These are phyloP conservation scores for Neomonachus schauinslandi DNA, from an alignment of 2,113 vertebrate genomes.

Conservation along the genomic window DNA sequence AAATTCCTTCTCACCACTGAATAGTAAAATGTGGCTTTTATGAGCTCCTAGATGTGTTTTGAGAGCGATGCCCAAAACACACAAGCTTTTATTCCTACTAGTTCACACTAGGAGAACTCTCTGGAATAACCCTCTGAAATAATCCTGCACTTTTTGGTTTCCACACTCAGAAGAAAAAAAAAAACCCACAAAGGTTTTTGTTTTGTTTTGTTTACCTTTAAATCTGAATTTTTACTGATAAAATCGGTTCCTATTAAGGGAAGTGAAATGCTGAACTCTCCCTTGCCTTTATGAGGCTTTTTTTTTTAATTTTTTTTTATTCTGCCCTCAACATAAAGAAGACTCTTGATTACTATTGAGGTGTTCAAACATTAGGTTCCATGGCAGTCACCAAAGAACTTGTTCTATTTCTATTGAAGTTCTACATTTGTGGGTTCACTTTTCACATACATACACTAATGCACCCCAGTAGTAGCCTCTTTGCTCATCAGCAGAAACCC, in stretches of 20 bases:
- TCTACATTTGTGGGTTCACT: background rate
- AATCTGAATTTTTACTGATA: constrained; percentile 25
- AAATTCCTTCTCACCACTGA: constrained; percentile 47
- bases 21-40: constrained; percentile 17
- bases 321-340: constrained; percentile 6
- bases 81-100: background rate
- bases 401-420: background rate
- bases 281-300: background rate
- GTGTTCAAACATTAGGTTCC: background rate
- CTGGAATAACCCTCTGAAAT: constrained; percentile 36
- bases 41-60: background rate
- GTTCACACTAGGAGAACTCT: background rate
- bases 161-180: background rate
- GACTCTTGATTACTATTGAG: background rate
- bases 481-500: background rate
- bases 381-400: background rate
- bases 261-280: constrained; percentile 47
- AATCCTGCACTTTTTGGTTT: background rate
- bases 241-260: constrained; percentile 1
- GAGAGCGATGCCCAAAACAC: background rate
- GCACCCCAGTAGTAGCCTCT: background rate
- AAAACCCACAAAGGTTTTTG: background rate
- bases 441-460: background rate
- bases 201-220: background rate
- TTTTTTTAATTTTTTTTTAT: background rate